These are phyloP conservation scores for Cryptotermes secundus DNA, from an alignment of 1,140 invertebrate genomes.

Conservation along the genomic window DNA sequence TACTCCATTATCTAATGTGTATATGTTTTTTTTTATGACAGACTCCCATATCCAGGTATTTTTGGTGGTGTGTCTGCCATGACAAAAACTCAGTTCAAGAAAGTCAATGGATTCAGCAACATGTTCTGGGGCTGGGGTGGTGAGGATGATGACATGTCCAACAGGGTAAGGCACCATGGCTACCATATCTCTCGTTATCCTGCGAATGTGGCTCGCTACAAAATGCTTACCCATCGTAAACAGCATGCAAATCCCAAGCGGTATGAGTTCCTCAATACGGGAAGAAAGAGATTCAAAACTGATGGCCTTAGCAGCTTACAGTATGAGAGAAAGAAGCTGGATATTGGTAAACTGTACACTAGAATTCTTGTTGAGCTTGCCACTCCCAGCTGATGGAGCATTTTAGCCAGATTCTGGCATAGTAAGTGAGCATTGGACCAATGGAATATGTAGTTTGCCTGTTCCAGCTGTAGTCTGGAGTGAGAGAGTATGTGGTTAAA, in stretches of 20 bases:
- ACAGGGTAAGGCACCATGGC: conserved; percentile 73
- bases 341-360: conserved; percentile 71
- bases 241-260: conserved; percentile 86
- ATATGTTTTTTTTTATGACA: conserved; percentile 46
- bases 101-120: conserved; percentile 89
- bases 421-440: background rate
- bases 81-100: conserved; percentile 74
- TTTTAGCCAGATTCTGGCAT: conserved; percentile 35
- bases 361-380: conserved; percentile 69
- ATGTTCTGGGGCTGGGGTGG: conserved; percentile 92
- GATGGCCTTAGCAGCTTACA: conserved; percentile 87
- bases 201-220: conserved; percentile 82
- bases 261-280: conserved; percentile 82
- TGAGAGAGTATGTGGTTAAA: background rate
- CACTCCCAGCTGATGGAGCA: conserved; percentile 56
- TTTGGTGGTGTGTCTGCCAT: conserved; percentile 90
- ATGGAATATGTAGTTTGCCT: background rate
- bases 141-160: conserved; percentile 91
- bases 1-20: background rate
- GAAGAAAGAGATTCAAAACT: conserved; percentile 74
- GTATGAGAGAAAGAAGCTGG: conserved; percentile 71
- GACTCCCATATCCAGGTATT: conserved; percentile 83
- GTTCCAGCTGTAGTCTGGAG: background rate
- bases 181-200: conserved; percentile 86
- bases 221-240: conserved; percentile 86